phyloP scores from a whole-genome alignment of 2,113 vertebrate genomes.

The Phalacrocorax brasilianus region DNA sequence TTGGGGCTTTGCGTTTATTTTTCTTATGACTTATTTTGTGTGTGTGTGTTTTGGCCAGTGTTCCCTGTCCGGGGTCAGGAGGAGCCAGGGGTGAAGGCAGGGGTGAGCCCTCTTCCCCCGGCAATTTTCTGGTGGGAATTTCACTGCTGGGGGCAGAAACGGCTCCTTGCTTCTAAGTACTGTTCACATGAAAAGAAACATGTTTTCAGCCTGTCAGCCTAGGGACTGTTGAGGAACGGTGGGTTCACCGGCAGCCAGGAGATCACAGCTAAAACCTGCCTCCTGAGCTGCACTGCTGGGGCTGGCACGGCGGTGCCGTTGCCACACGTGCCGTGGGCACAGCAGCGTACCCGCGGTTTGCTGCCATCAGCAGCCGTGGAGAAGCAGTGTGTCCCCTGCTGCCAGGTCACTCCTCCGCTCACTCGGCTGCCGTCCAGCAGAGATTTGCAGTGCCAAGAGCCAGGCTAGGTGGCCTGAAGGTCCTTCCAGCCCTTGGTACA shows the following conservation, averaged over 20 bases:
- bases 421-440: background rate
- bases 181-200: accelerated
- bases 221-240: background rate
- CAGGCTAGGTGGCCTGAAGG: background rate
- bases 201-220: background rate
- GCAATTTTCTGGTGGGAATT: conserved; percentile 4
- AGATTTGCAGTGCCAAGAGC: background rate
- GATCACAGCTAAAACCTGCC: background rate
- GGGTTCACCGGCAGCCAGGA: background rate
- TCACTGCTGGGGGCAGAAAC: background rate
- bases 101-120: background rate
- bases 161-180: background rate
- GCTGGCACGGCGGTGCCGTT: background rate
- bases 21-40: background rate
- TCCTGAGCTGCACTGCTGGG: background rate
- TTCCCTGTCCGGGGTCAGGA: background rate
- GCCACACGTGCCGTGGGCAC: accelerated
- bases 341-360: background rate
- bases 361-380: background rate
- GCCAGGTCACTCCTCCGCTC: background rate
- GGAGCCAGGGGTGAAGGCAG: conserved; percentile 6
- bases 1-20: background rate
- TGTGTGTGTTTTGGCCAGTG: conserved; percentile 17
- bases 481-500: background rate
- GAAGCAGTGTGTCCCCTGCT: background rate